Base-by-base conservation (phyloP, 2,888 invertebrate genomes). In the Synergus umbraculus region DNA sequence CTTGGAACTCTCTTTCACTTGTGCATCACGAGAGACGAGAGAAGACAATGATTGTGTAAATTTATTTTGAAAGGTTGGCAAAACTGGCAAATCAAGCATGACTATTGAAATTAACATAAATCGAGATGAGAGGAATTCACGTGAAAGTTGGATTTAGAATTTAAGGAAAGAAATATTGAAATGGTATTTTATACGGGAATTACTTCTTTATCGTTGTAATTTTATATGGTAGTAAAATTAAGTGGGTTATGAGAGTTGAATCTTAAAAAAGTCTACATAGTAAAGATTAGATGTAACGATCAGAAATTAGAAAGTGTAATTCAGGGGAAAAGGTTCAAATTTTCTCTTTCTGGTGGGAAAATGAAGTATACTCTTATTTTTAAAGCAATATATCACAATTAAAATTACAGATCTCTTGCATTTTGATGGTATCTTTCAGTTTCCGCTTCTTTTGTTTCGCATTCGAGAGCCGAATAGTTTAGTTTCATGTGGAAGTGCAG, bases 371-470 rank as follows among this genome's bases (percentile, higher is more conserved):
- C 73, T 73, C 54, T 73, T 54, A 49, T 37, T 54, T 73, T 54
- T 15, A 10, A 15, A 46, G 49, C n/a, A 54, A 12, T n/a, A n/a
- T n/a, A n/a, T 44, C n/a, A 46, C 10, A 44, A 9, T 67, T 67
- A 69, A 73, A 73, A 73, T 37, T 54, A 54, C 29, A 29, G 73
- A 54, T 73, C 54, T 37, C 37, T 37, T 37, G 29, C 37, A 73
- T n/a, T 73, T 73, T 49, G 73, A 73, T 73, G 12, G 49, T 73
- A 73, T 73, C 73, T 73, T n/a, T 73, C 4, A 37, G 73, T 73
- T 73, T 73, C 73, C 73, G 73, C 29, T 73, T 46, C 54, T 37
- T 73, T 54, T 73, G 49, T 49, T 73, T 73, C 54, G 13, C 29
- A n/a, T 60, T 60, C 22, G 22, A 60, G 10, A 12, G 22, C 13